Evolutionary conservation across 2,888 invertebrate genomes (phyloP), one percentile per base, ranked within the genome.

Genomic region (Pyrocoelia pectoralis): DNA sequence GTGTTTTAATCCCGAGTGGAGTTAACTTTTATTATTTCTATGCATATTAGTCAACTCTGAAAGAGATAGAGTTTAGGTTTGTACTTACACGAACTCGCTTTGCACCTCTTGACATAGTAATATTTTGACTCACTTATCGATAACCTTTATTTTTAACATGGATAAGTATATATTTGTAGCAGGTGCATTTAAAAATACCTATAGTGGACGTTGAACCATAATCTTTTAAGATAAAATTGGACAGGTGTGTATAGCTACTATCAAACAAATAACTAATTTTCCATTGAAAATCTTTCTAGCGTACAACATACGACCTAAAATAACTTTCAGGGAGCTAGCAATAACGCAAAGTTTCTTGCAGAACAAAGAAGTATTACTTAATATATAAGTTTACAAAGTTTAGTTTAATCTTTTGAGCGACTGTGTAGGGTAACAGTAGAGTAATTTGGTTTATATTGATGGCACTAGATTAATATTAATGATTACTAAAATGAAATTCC

Each of bases 391-490:
- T 14, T 19, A 43, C 19, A 52, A 28, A 6, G n/a, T 24, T 19
- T 48, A 19, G 13, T 46, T 38, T 15, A 57, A 57, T 62, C 57
- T 40, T 46, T 57, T 62, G 70, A 62, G 48, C 67, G 60, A 64
- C 63, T 71, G 66, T 57, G 61, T 67, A 65, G 71, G 70, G 71
- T 69, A 72, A 67, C 71, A 67, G 56, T 58, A 40, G 58, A 76
- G 77, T 76, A 79, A 78, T 79, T 78, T 78, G 75, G 78, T 77
- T 62, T 76, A 78, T 79, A 79, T 79, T 78, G 78, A 79, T 79
- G 79, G 77, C 77, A 78, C 77, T 78, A 78, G 78, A 79, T 79
- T 78, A 77, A 78, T 78, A 79, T 79, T 79, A 79, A 79, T 78
- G 79, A 77, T 77, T 76, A 75, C 73, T 76, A 73, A 78, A 79